These are phyloP conservation scores for Trachelus troglodyta DNA, from an alignment of 2,888 invertebrate genomes.

Conservation along the genomic window DNA sequence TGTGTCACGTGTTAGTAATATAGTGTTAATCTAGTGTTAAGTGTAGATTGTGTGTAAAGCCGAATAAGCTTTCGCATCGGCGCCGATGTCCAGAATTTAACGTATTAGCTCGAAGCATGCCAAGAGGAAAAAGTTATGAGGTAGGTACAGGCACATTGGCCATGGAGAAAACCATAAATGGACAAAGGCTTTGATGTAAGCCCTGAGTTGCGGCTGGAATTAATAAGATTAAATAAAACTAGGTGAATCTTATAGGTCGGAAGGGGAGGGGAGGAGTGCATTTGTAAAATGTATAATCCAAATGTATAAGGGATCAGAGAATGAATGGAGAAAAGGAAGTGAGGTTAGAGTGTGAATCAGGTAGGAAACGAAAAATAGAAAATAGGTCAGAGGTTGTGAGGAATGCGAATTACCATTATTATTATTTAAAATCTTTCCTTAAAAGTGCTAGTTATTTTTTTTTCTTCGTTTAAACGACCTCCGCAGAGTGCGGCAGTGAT, in stretches of 20 bases:
- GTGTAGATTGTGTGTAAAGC: background rate
- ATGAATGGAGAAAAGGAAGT: background rate
- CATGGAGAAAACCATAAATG: background rate
- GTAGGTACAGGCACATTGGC: background rate
- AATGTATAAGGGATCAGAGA: background rate
- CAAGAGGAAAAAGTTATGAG: background rate
- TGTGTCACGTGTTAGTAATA: background rate
- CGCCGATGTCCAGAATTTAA: background rate
- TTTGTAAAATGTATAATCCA: background rate
- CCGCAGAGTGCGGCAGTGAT: conserved; percentile 5
- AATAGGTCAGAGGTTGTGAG: background rate
- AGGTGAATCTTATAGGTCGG: background rate
- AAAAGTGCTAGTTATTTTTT: conserved; percentile 8
- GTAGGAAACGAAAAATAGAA: background rate
- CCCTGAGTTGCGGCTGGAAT: background rate
- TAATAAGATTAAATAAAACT: background rate
- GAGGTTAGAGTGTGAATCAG: background rate
- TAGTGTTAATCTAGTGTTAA: background rate
- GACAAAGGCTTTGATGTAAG: background rate
- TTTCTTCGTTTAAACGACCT: background rate
- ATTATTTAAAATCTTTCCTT: conserved; percentile 1
- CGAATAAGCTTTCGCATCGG: background rate
- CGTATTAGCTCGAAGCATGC: background rate
- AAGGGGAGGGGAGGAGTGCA: no score
- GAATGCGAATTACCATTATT: background rate